Evolutionary conservation across 2,113 vertebrate genomes (phyloP).

Genomic region (Alouatta palliata): DNA sequence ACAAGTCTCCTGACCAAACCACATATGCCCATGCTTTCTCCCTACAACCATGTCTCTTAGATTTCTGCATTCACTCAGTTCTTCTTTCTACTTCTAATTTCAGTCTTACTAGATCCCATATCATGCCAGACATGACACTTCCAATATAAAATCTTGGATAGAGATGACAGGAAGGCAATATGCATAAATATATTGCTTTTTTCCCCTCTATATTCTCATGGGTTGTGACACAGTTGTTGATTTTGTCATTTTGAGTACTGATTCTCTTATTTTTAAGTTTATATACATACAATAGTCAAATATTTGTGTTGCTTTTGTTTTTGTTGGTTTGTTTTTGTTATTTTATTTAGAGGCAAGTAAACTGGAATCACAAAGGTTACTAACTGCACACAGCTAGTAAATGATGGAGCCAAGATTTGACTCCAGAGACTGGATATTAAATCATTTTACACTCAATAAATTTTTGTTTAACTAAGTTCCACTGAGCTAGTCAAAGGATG

Average conservation of each 20-base stretch:
- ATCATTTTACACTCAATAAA: not conserved
- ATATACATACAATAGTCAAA: not conserved
- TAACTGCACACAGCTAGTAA: not conserved
- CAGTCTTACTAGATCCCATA: not conserved
- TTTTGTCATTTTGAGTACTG: not conserved
- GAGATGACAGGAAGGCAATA: not conserved
- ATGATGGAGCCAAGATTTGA: not conserved
- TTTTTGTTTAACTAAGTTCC: not conserved
- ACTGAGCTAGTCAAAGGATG: not conserved
- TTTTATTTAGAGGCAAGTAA: not conserved
- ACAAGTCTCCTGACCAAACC: not conserved
- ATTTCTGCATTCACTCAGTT: not conserved
- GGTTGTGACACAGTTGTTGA: not conserved
- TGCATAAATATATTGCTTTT: not conserved
- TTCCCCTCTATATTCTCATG: not conserved
- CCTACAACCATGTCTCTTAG: not conserved
- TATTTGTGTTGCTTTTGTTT: not conserved
- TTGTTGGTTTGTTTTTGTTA: not conserved
- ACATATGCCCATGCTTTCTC: not conserved
- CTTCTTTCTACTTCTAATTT: not conserved
- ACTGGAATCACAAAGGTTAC: not conserved
- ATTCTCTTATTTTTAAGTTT: not conserved
- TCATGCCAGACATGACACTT: not conserved
- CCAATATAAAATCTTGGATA: not conserved
- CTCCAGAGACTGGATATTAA: not conserved